A percentile compares a stretch with the other conserved stretches of the same genome.
phyloP scores from a whole-genome alignment of 2,113 vertebrate genomes.

The Pseudorectes ferrugineus region DNA sequence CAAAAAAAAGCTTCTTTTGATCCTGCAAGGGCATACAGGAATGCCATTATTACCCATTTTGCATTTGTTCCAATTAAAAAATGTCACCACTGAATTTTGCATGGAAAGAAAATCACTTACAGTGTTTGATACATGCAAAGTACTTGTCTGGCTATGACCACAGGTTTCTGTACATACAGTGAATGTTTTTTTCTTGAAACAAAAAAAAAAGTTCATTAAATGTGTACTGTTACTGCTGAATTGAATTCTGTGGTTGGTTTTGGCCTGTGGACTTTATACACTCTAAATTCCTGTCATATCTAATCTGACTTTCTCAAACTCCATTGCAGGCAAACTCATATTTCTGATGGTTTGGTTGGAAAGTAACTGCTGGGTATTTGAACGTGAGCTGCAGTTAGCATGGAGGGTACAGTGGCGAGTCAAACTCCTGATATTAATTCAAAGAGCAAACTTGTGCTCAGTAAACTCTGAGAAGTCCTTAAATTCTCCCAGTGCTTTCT shows the following conservation, averaged over 20 bases:
- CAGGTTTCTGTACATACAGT: background rate
- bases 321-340: background rate
- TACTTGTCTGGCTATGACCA: background rate
- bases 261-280: background rate
- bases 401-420: fast-evolving
- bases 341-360: background rate
- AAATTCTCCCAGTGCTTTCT: background rate
- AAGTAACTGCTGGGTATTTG: background rate
- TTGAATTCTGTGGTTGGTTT: background rate
- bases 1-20: background rate
- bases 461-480: background rate
- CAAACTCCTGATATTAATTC: background rate
- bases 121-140: background rate
- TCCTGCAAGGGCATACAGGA: background rate
- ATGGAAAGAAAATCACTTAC: background rate
- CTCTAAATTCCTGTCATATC: background rate
- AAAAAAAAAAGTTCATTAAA: background rate
- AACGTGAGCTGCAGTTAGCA: background rate
- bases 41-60: background rate
- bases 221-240: background rate
- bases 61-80: background rate
- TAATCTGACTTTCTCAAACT: background rate
- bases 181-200: background rate
- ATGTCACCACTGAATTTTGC: background rate
- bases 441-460: background rate